phyloP scores from a whole-genome alignment of 2,888 invertebrate genomes.

The Tortricodes alternella region DNA sequence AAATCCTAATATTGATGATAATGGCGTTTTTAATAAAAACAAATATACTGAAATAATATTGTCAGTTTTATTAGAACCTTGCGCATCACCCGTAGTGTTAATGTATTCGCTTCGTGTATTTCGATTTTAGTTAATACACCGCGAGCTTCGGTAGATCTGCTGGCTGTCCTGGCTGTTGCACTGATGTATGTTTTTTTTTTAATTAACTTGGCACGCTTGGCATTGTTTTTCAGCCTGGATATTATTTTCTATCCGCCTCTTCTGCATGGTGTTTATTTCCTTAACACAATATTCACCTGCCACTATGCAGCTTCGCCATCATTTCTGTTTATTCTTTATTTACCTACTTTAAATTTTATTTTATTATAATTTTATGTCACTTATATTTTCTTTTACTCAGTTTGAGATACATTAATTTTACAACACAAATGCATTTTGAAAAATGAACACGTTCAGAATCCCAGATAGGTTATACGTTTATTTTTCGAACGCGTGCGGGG shows the following conservation, averaged over 20 bases:
- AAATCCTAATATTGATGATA: conserved; percentile 83
- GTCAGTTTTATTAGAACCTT: conserved; percentile 68
- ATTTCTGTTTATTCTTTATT: conserved; percentile 67
- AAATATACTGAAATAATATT: conserved; percentile 73
- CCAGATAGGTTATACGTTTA: conserved; percentile 55
- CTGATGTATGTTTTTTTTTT: conserved; percentile 36
- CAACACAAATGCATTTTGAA: conserved; percentile 30
- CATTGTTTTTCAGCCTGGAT: conserved; percentile 47
- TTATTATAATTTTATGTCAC: conserved; percentile 58
- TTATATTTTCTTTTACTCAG: conserved; percentile 49
- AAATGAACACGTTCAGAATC: conserved; percentile 38
- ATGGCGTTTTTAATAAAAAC: conserved; percentile 83
- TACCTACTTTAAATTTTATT: conserved; percentile 51
- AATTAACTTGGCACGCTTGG: conserved; percentile 53
- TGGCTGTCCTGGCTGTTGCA: conserved; percentile 15
- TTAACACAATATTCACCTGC: conserved; percentile 65
- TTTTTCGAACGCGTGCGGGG: conserved; percentile 72
- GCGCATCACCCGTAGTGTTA: conserved; percentile 39
- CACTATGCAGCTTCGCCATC: conserved; percentile 78
- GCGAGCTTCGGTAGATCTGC: neutral
- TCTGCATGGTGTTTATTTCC: conserved; percentile 67
- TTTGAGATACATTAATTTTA: conserved; percentile 36
- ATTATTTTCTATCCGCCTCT: conserved; percentile 52
- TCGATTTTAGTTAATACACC: too few species aligned
- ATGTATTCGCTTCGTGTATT: conserved; percentile 39